Evolutionary conservation across 2,888 invertebrate species (phyloP).

Genomic region (Ormyrus pomaceus): DNA sequence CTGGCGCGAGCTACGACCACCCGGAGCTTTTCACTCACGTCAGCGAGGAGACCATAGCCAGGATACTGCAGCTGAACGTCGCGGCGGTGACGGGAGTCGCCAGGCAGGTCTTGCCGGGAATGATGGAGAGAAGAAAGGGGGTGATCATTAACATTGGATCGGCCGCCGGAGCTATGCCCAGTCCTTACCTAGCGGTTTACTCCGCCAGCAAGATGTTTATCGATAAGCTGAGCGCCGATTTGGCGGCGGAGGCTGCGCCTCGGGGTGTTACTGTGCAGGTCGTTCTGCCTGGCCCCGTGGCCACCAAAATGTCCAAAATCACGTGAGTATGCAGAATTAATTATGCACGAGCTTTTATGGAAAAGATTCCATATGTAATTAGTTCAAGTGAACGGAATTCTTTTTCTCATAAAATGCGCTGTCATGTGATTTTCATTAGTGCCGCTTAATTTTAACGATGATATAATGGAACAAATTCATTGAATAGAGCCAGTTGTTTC

Average conservation of each 20-base stretch:
- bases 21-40: constrained; percentile 77
- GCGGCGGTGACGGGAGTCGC: constrained; percentile 79
- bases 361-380: too few species aligned
- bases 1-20: constrained; percentile 81
- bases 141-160: constrained; percentile 95
- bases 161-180: constrained; percentile 86
- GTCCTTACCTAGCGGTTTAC: constrained; percentile 90
- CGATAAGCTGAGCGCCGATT: constrained; percentile 86
- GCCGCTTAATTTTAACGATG: too few species aligned
- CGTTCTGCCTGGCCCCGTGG: constrained; percentile 91
- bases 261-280: constrained; percentile 88
- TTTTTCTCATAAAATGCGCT: too few species aligned
- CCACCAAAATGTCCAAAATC: constrained; percentile 93
- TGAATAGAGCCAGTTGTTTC: too few species aligned
- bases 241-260: constrained; percentile 85
- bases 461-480: too few species aligned
- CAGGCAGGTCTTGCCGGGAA: constrained; percentile 85
- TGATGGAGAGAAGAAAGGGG: constrained; percentile 88
- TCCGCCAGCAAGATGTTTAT: constrained; percentile 93
- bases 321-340: constrained; percentile 63
- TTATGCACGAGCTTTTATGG: too few species aligned
- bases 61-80: constrained; percentile 76
- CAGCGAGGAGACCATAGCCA: constrained; percentile 69
- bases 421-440: too few species aligned
- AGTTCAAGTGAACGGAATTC: too few species aligned